phyloP scores from a whole-genome alignment of 1,140 invertebrate genomes.

The Conopomorpha cramerella region DNA sequence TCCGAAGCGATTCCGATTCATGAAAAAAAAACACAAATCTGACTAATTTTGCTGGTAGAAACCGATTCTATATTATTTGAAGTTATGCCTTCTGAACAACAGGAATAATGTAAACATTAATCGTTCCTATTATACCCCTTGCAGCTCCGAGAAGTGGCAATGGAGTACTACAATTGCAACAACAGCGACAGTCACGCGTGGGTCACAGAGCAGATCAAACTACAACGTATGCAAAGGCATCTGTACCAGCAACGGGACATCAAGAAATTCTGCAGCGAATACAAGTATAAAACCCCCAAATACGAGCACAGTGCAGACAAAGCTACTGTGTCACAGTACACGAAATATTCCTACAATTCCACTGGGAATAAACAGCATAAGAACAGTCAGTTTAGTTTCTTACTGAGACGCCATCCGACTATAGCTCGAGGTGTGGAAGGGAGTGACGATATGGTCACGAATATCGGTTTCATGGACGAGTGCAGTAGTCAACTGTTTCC shows the following conservation, averaged over 20 bases:
- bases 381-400: constrained; percentile 20
- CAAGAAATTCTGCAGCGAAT: constrained; percentile 31
- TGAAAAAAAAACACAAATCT: no score
- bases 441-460: constrained; percentile 16
- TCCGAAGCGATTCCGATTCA: no score
- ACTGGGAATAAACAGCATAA: constrained; percentile 30
- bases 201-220: constrained; percentile 42
- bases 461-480: constrained; percentile 21
- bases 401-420: constrained; percentile 25
- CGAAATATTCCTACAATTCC: constrained; percentile 47
- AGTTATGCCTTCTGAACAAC: no score
- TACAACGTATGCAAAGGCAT: constrained; percentile 36
- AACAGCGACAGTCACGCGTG: constrained; percentile 56
- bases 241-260: constrained; percentile 36
- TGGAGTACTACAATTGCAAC: constrained; percentile 71
- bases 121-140: constrained; percentile 23
- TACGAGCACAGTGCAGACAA: constrained; percentile 16
- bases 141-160: constrained; percentile 67
- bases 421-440: constrained; percentile 26
- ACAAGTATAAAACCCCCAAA: constrained; percentile 23
- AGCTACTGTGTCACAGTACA: constrained; percentile 28
- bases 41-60: no score
- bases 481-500: constrained; percentile 25
- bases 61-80: no score
- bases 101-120: no score